Evolutionary conservation across 2,888 invertebrate genomes (phyloP).

Genomic region (Hirtodrosophila histrioides): DNA sequence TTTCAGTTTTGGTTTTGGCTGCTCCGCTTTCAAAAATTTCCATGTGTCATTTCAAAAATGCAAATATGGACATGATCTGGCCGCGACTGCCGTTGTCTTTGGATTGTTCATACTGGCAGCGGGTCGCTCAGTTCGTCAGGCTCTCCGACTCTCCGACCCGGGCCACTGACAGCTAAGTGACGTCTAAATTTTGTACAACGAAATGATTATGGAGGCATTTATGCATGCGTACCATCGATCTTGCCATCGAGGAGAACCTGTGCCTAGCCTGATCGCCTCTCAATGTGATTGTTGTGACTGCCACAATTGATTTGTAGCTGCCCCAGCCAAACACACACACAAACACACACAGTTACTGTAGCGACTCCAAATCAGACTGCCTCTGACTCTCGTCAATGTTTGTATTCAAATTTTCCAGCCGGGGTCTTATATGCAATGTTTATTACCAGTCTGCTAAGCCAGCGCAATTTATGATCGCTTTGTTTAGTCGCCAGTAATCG

Average conservation of each 20-base stretch:
- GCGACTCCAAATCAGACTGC: conserved; percentile 35
- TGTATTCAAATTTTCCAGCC: conserved; percentile 70
- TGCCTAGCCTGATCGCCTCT: conserved; percentile 38
- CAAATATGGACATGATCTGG: conserved; percentile 80
- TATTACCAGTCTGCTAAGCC: conserved; percentile 40
- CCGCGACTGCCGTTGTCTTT: conserved; percentile 27
- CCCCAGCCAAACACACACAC: conserved; percentile 1
- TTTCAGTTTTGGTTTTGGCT: conserved; percentile 50
- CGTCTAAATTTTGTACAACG: conserved; percentile 79
- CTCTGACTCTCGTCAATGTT: conserved; percentile 53
- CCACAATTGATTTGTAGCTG: conserved; percentile 65
- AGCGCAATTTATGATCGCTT: conserved; percentile 70
- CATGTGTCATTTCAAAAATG: conserved; percentile 80
- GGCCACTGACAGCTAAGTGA: conserved; percentile 81
- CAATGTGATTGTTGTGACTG: conserved; percentile 51
- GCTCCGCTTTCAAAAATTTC: conserved; percentile 74
- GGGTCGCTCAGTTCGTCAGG: conserved; percentile 60
- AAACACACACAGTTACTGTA: too few relatives aligned
- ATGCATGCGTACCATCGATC: conserved; percentile 74
- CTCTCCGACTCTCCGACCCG: conserved; percentile 49
- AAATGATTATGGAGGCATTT: conserved; percentile 80
- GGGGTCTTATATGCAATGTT: conserved; percentile 25
- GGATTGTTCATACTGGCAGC: conserved; percentile 14
- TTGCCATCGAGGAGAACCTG: conserved; percentile 26
- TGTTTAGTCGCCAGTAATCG: conserved; percentile 49